phyloP scores from a whole-genome alignment of 92 coral and sea anemone genomes.

The Zoanthus sociatus region DNA sequence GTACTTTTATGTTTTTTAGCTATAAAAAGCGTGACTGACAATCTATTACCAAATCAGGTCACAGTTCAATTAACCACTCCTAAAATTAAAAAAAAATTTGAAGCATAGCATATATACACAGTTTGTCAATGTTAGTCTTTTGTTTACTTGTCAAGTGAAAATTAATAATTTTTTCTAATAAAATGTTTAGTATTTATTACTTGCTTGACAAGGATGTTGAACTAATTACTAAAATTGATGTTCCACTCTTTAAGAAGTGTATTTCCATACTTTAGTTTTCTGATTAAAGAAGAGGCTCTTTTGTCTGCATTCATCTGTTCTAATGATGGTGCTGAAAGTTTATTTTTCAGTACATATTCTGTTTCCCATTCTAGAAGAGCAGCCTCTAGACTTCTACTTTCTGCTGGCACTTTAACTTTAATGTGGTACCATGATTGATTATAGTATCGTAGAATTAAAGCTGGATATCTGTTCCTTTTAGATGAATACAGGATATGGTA shows the following conservation, averaged over 20 bases:
- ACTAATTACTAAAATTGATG: constrained; percentile 1
- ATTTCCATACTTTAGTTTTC: constrained; percentile 13
- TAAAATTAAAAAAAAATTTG: neutral
- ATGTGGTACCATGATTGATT: constrained; percentile 63
- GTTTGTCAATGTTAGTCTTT: neutral
- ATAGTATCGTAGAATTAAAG: constrained; percentile 56
- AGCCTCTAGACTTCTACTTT: constrained; percentile 24
- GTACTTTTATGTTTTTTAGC: neutral
- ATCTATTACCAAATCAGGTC: neutral
- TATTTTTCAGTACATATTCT: constrained; percentile 36
- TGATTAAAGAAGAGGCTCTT: constrained; percentile 28
- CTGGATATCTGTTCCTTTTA: constrained; percentile 51
- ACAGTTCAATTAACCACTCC: neutral
- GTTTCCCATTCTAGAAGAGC: constrained; percentile 47
- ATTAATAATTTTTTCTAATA: too few species aligned
- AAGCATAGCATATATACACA: neutral
- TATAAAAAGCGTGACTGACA: neutral
- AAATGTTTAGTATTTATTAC: too few species aligned
- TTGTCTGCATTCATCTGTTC: constrained; percentile 41
- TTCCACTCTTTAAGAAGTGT: constrained; percentile 36
- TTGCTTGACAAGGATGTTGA: neutral
- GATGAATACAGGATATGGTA: constrained; percentile 39
- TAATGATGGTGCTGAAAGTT: constrained; percentile 28
- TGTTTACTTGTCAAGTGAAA: neutral
- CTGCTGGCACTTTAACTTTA: constrained; percentile 42